Base-by-base conservation (phyloP, 2,113 vertebrate species). In the Pomatostomus ruficeps region DNA sequence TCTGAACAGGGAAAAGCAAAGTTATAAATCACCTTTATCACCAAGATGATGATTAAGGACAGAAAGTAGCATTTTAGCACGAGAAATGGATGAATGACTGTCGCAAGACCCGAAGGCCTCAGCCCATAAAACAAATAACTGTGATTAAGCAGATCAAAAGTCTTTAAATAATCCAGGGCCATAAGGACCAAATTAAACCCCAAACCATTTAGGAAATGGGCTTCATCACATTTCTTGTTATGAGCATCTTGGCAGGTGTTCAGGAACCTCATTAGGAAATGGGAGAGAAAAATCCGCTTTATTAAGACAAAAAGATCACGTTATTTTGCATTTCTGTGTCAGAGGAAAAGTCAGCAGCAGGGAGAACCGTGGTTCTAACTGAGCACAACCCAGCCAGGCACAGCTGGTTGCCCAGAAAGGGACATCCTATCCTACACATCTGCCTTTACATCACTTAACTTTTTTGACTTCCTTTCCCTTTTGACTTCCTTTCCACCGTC, bases 141-240 rank as follows among this genome's bases (percentile, higher is more conserved):
- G 76, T 61, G 85, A 95, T 95, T 90, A 91, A 82, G 62, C 76
- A 88, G 91, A 96, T 93, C 91, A 95, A 89, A 95, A 95, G 61
- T 90, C 74, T 88, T 92, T 73, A 94, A 94, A 93, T 90, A 82
- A 67, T 35, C 62, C 66, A 40, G 58, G 65, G 73, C 76, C 82
- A 65, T 66, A 89, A 96, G 94, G 89, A 82, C 59, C 28, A 75
- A 91, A 93, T 94, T 70, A 94, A 97, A 89, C 46, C 38, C 57
- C 45, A 85, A 91, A 65, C 82, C 89, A 82, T 85, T 97, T 91
- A 95, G 85, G 82, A 95, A 93, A 96, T 81, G 25, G 58, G 65
- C 89, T 96, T 88, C 59, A 33, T 88, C 90, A 85, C 78, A 61
- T 74, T 89, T 91, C 87, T 78, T 68, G 68, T 94, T 79, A 89